Conservation (phyloP, 2,113 vertebrate species). For the Neogobius melanostomus region DNA sequence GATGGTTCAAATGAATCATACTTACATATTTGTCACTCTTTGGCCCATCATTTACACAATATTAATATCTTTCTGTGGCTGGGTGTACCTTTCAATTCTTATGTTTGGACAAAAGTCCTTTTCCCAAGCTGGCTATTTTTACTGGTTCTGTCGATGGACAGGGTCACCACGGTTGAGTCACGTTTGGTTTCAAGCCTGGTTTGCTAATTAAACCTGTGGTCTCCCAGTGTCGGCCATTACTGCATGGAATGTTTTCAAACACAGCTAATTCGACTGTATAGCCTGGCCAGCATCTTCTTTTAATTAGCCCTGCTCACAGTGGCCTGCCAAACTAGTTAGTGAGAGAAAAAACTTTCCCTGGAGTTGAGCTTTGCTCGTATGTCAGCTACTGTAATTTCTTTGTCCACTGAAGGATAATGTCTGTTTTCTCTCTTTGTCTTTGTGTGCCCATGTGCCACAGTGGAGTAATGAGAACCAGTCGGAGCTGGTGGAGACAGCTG, state of each 20-base stretch:
- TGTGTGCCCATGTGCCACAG: conserved; percentile 63
- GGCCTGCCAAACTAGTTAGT: conserved; percentile 67
- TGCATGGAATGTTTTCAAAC: conserved; percentile 79
- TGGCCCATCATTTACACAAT: conserved; percentile 38
- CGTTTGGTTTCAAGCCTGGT: conserved; percentile 73
- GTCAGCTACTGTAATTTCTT: conserved; percentile 61
- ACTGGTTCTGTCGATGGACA: conserved; percentile 63
- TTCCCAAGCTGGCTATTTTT: conserved; percentile 81
- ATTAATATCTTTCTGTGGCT: conserved; percentile 41
- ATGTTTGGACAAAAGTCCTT: conserved; percentile 64
- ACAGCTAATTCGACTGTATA: conserved; percentile 68
- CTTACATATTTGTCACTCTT: conserved; percentile 44
- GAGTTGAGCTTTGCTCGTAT: conserved; percentile 55
- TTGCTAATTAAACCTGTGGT: conserved; percentile 80
- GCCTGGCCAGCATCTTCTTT: conserved; percentile 74
- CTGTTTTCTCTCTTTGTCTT: conserved; percentile 52
- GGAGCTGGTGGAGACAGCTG: conserved; percentile 86
- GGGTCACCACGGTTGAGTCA: conserved; percentile 78
- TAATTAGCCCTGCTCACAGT: conserved; percentile 65
- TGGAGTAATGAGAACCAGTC: conserved; percentile 95
- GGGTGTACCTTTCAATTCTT: conserved; percentile 51
- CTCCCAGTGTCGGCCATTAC: conserved; percentile 75
- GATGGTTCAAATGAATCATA: conserved; percentile 28
- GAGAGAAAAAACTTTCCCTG: conserved; percentile 52
- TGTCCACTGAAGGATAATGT: conserved; percentile 50